Conservation (phyloP, 2,113 vertebrate species). For the Phycodurus eques region DNA sequence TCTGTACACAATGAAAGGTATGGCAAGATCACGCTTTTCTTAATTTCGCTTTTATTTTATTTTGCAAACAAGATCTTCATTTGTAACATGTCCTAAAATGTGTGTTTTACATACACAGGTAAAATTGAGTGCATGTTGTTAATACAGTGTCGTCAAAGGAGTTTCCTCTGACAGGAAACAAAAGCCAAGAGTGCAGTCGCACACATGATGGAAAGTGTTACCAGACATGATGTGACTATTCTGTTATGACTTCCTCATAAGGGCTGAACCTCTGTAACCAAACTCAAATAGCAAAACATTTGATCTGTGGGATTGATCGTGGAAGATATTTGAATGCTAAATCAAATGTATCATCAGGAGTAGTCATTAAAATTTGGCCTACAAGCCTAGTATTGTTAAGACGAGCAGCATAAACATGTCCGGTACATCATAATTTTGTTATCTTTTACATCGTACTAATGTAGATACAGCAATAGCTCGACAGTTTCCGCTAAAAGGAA, state of each 20-base stretch:
- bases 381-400: neutral
- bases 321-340: neutral
- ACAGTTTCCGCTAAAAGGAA: constrained; percentile 37
- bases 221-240: neutral
- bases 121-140: neutral
- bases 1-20: too few relatives aligned
- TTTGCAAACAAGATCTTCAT: neutral
- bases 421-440: neutral
- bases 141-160: neutral
- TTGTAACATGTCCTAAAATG: neutral
- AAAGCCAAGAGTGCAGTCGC: constrained; percentile 20
- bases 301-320: neutral
- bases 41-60: too few relatives aligned
- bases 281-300: neutral
- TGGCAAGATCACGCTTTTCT: too few relatives aligned
- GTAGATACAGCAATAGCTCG: neutral
- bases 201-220: neutral
- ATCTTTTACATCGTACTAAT: neutral
- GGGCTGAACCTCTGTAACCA: neutral
- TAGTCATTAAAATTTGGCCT: neutral
- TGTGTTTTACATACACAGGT: neutral
- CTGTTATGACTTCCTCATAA: neutral
- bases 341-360: neutral
- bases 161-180: constrained; percentile 45
- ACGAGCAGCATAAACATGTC: neutral